phyloP scores from a whole-genome alignment of 2,797 vertebrate genomes.

The Rhabdophis nuchalis region DNA sequence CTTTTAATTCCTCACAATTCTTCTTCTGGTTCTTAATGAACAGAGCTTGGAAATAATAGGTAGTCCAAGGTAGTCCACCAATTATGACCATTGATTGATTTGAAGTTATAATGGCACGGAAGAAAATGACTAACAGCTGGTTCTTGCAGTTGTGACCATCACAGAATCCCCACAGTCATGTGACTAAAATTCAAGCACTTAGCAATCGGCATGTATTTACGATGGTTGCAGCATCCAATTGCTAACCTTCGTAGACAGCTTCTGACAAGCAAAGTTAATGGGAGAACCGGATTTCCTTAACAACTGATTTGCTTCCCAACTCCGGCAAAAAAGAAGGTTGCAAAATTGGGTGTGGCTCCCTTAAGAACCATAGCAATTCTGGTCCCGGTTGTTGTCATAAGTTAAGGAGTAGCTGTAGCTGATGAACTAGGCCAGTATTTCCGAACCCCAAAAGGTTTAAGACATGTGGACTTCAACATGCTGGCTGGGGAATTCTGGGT shows the following conservation, averaged over 20 bases:
- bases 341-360: neutral
- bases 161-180: neutral
- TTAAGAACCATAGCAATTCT: neutral
- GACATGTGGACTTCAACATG: neutral
- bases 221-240: neutral
- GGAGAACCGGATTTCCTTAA: neutral
- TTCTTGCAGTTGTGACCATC: rapidly evolving
- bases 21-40: neutral
- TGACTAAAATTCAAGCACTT: neutral
- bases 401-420: neutral
- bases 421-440: neutral
- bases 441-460: neutral
- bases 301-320: neutral
- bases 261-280: neutral
- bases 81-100: neutral
- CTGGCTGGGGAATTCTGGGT: neutral
- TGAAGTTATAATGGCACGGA: neutral
- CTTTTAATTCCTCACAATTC: neutral
- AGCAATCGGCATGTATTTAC: neutral
- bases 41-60: neutral
- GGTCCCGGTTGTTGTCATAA: neutral
- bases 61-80: neutral
- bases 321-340: neutral
- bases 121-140: neutral
- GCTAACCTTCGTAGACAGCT: neutral